Evolutionary conservation across 2,888 invertebrate genomes (phyloP).

Genomic region (Microctonus brassicae): DNA sequence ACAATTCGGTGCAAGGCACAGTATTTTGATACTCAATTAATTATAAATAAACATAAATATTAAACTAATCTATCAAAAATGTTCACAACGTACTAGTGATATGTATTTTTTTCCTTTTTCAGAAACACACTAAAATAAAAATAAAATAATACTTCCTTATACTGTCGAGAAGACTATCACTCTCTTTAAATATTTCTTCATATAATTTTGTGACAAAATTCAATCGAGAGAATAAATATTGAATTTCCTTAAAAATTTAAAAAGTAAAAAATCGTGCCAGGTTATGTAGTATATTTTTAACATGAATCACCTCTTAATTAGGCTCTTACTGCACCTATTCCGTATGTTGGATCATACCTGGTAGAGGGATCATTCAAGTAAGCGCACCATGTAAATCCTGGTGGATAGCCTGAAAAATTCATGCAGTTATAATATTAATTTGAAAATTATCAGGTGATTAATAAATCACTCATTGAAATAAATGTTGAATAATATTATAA

Average conservation of each 20-base stretch:
- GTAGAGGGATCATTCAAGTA: slow-evolving; percentile 62
- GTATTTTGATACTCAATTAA: not conserved
- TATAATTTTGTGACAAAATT: not conserved
- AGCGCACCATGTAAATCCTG: slow-evolving; percentile 68
- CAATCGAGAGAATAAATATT: not conserved
- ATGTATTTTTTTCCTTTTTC: not conserved
- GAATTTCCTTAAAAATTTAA: not conserved
- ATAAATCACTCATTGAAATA: slow-evolving; percentile 18
- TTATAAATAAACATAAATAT: not conserved
- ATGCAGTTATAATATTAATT: slow-evolving; percentile 11
- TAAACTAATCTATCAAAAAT: not conserved
- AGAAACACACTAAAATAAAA: not conserved
- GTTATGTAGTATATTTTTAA: not conserved
- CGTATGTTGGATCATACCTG: slow-evolving; percentile 50
- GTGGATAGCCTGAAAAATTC: slow-evolving; percentile 66
- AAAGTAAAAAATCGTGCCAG: not conserved
- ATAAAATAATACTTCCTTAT: not conserved
- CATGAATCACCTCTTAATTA: not conserved
- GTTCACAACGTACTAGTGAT: not conserved
- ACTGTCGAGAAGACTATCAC: not conserved
- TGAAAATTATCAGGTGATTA: not conserved
- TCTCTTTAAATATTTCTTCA: not conserved
- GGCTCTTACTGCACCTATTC: slow-evolving; percentile 39
- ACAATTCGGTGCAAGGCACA: slow-evolving; percentile 12
- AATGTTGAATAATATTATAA: slow-evolving; percentile 33